Evolutionary conservation across 2,113 vertebrate genomes (phyloP), one percentile per base, ranked within the genome.

Genomic region (Aphyosemion australe): DNA sequence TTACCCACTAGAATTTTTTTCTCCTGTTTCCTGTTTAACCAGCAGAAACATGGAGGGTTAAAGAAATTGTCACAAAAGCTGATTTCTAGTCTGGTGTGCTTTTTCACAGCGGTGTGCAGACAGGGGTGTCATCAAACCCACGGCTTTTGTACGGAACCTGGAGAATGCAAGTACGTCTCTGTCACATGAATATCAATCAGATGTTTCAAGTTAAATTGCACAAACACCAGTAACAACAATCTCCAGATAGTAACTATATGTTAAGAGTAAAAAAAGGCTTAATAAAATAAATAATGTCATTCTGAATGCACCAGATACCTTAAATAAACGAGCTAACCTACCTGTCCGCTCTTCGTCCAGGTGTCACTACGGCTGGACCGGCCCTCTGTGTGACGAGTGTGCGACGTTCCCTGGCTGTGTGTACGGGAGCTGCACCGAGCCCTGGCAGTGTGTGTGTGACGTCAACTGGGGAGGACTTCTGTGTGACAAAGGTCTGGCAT

Each of bases 391-490:
- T 46, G 92, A 94, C 57, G 72, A 91, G 77, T 95, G 94, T 55
- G 69, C 86, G 71, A 93, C 90, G 0, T 94, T 91, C 72, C 94
- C 94, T 0, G 94, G 94, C 48, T 95, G 94, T 59, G 90, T 92
- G 52, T 89, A 94, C 2, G 94, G 94, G 20, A 91, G 88, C 79
- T 95, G 94, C 86, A 73, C 71, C 0, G 90, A 93, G 56, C 93
- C 93, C 15, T 94, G 94, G 93, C 89, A 93, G 84, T 95, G 94
- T 54, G 89, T 92, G 58, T 95, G 94, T 18, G 92, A 94, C 32
- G 88, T 93, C 84, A 94, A 94, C 88, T 94, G 94, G 94, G 94
- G 93, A 9, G 94, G 94, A 56, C 88, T 95, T 62, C 90, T 95
- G 58, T 95, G 94, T 60, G 89, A 95, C 80, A 95, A 95, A 91